Evolutionary conservation across 2,797 vertebrate species (phyloP).

Genomic region (Alca torda): DNA sequence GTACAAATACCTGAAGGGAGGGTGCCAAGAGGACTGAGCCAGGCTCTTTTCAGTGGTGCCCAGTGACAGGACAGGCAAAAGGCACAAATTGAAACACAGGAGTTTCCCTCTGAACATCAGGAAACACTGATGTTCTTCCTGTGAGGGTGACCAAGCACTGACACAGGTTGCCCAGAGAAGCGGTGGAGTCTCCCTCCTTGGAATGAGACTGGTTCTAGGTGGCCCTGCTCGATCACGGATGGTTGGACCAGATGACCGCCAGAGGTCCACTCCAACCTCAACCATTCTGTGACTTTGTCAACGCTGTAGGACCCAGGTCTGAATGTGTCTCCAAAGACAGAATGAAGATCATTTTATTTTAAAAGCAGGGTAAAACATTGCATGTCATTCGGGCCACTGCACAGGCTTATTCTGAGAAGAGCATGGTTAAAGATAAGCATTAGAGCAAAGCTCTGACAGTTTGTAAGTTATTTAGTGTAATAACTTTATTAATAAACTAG

Average conservation of each 20-base stretch:
- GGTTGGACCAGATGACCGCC: not conserved
- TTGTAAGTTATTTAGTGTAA: not conserved
- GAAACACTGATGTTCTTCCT: not conserved
- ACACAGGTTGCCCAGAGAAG: not conserved
- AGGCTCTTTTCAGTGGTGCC: not conserved
- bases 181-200: not conserved
- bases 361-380: not conserved
- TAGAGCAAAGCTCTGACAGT: not conserved
- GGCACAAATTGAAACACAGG: not conserved
- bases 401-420: not conserved
- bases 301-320: not conserved
- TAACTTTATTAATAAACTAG: not conserved
- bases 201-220: not conserved
- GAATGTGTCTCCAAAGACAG: not conserved
- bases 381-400: not conserved
- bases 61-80: not conserved
- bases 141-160: not conserved
- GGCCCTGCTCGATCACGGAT: not conserved
- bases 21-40: not conserved
- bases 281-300: not conserved
- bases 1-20: not conserved
- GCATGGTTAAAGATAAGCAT: not conserved
- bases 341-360: not conserved
- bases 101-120: not conserved
- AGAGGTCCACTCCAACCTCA: not conserved